Percentiles rank a stretch among this genome's conserved stretches.
These are phyloP conservation scores for Drosophila koepferae DNA, from an alignment of 2,888 invertebrate species.

Conservation along the genomic window DNA sequence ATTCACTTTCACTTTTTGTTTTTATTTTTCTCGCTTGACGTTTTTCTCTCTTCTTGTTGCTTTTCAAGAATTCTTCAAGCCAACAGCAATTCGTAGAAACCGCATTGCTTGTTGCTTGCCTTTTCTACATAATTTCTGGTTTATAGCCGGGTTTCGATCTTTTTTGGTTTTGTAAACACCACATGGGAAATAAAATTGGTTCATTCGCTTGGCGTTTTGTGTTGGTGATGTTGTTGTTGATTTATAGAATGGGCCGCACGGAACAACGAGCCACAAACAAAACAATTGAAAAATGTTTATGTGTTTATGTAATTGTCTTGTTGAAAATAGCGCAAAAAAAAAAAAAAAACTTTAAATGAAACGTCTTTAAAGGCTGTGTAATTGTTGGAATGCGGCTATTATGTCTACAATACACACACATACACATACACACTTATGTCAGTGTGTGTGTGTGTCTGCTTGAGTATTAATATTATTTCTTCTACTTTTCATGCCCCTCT, in stretches of 20 bases:
- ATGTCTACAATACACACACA: conserved; percentile 2
- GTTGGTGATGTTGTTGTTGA: conserved; percentile 23
- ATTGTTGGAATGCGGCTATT: conserved; percentile 32
- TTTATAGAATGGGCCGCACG: conserved; percentile 23
- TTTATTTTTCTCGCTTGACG: conserved; percentile 22
- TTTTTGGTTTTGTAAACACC: conserved; percentile 59
- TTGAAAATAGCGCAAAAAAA: conserved; percentile 70
- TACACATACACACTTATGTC: neutral
- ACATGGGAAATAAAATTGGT: conserved; percentile 44
- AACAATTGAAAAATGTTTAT: conserved; percentile 35
- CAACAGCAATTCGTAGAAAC: conserved; percentile 48
- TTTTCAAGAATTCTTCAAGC: conserved; percentile 58
- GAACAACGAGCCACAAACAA: conserved; percentile 7
- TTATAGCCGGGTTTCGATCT: conserved; percentile 60
- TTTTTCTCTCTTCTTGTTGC: conserved; percentile 16
- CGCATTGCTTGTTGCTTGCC: conserved; percentile 28
- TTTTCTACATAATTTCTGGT: conserved; percentile 55
- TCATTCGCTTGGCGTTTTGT: conserved; percentile 9
- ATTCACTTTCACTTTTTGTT: conserved; percentile 74
- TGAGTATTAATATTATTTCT: conserved; percentile 42
- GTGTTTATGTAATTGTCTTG: conserved; percentile 64
- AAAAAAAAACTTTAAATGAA: conserved; percentile 32
- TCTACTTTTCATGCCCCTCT: conserved; percentile 45
- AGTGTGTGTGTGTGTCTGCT: neutral
- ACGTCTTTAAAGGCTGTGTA: conserved; percentile 47